Base-by-base conservation (phyloP, 2,113 vertebrate genomes). In the Panurus biarmicus region DNA sequence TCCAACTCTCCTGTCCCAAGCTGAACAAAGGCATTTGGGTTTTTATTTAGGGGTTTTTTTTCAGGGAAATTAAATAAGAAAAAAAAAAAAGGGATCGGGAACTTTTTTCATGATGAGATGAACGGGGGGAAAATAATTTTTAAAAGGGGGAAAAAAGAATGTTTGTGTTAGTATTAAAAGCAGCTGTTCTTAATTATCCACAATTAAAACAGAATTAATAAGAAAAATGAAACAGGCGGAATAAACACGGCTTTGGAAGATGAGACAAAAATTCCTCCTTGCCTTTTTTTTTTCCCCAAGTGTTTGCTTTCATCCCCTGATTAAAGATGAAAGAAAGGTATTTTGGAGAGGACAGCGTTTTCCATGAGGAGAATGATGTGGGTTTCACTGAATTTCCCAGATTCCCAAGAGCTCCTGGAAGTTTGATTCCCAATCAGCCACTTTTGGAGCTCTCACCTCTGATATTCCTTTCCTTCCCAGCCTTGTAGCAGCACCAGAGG, bases 11-110 rank as follows among this genome's bases (percentile, higher is more conserved):
- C 24, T 11, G 62, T 14, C 12, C 33, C 70, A 60, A 47, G 11
- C 0, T 33, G 24, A 53, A 35, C 22, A 40, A 20, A 0, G 0
- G 1, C 3, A 38, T 40, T 48, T 6, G 5, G 18, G 5, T 36
- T 42, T 40, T 67, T 12, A 33, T 81, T 69, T 5, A 15, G 21
- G 5, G 40, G 12, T 42, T 4, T 78, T 84, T 70, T 87, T 66
- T 42, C 14, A 31, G 16, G 36, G 40, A 72, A 62, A 13, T 60
- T n/a, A 35, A 44, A n/a, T 15, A 28, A 19, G 13, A 23, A 18
- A 51, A 18, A 21, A 24, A 21, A 3, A 21, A 25, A 22, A 4
- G 1, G 2, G 60, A 33, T 36, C 58, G 9, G 31, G 14, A 62
- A 70, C 75, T 25, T 75, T 7, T 66, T 67, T 67, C 51, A 62